A percentile compares a stretch with the other conserved stretches of the same genome.
These are phyloP conservation scores for Masnerella sp. DNA, from an alignment of 2,888 invertebrate species.

Conservation along the genomic window DNA sequence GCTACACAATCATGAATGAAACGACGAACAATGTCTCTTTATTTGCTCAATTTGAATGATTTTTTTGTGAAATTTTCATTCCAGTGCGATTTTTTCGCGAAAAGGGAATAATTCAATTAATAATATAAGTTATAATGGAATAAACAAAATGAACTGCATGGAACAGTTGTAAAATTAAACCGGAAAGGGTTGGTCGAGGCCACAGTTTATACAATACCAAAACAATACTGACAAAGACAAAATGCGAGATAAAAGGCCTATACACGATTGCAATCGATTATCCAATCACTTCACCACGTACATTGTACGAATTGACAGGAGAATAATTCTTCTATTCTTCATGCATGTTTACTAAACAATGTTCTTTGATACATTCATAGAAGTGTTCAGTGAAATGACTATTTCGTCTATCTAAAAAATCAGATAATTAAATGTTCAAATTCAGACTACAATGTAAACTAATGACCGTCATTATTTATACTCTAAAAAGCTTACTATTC, in stretches of 20 bases:
- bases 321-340: slow-evolving; percentile 61
- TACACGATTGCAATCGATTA: slow-evolving; percentile 61
- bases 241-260: slow-evolving; percentile 58
- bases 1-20: no score
- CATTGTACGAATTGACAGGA: slow-evolving; percentile 61
- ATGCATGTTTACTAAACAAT: slow-evolving; percentile 57
- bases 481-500: neutral
- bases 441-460: slow-evolving; percentile 8
- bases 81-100: no score
- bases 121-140: slow-evolving; percentile 38
- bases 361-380: slow-evolving; percentile 58
- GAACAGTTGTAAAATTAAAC: slow-evolving; percentile 64
- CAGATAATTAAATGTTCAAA: slow-evolving; percentile 17
- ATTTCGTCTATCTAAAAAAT: slow-evolving; percentile 7
- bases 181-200: slow-evolving; percentile 71
- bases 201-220: slow-evolving; percentile 54
- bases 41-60: no score
- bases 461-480: slow-evolving; percentile 9
- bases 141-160: slow-evolving; percentile 19
- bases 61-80: no score
- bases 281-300: slow-evolving; percentile 60
- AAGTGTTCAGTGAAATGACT: slow-evolving; percentile 56
- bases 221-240: slow-evolving; percentile 59
- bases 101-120: slow-evolving; percentile 27
- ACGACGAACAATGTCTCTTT: no score